Evolutionary conservation across 2,113 vertebrate genomes (phyloP).

Genomic region (Danio rerio): GRCz12tu NC_133179.1:14400001-14400500

Average conservation of each 20-base stretch:
- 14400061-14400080: constrained; percentile 1
- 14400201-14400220: constrained; percentile 45
- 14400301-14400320: constrained; percentile 5
- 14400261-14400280: constrained; percentile 42
- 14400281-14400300: constrained; percentile 43
- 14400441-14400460: not conserved
- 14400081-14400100: constrained; percentile 10
- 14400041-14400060: constrained; percentile 4
- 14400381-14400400: not conserved
- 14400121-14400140: constrained; percentile 29
- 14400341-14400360: not conserved
- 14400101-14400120: not conserved
- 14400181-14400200: constrained; percentile 51
- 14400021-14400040: not conserved
- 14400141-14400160: constrained; percentile 25
- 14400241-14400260: constrained; percentile 41
- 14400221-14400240: constrained; percentile 50
- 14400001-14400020: not conserved
- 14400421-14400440: not conserved
- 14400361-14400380: not conserved
- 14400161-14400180: constrained; percentile 45
- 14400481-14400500: too few relatives aligned
- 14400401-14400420: not conserved
- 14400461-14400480: too few relatives aligned
- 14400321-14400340: not conserved